Evolutionary conservation across 2,888 invertebrate genomes (phyloP).

Genomic region (Epicampocera succincta): DNA sequence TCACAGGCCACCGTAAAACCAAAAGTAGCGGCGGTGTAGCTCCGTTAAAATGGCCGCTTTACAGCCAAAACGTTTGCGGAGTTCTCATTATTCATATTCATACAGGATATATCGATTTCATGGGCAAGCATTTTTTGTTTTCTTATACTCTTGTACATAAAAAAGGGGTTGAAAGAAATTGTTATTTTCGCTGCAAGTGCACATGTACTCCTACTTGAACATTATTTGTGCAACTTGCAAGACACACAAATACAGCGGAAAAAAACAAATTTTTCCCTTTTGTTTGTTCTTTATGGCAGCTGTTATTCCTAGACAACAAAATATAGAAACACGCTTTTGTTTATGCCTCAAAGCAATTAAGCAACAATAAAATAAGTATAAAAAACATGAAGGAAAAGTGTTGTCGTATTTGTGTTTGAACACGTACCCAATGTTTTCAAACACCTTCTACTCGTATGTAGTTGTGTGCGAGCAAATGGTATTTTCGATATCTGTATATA

Average conservation of each 20-base stretch:
- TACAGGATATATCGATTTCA: too few species aligned
- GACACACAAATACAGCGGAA: neutral
- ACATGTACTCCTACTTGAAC: conserved; percentile 16
- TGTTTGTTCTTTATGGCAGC: conserved; percentile 39
- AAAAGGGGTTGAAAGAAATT: neutral
- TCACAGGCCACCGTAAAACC: too few species aligned
- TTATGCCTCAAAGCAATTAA: conserved; percentile 61
- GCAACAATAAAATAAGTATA: conserved; percentile 31
- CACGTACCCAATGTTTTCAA: too few species aligned
- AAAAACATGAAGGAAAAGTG: conserved; percentile 41
- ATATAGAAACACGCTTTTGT: conserved; percentile 32
- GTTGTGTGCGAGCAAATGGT: neutral
- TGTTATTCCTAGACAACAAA: conserved; percentile 25
- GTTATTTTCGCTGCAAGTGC: conserved; percentile 11
- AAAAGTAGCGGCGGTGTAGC: too few species aligned
- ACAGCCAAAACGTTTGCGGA: too few species aligned
- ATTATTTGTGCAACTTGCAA: conserved; percentile 15
- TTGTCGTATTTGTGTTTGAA: neutral
- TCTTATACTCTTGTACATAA: too few species aligned
- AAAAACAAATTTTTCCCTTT: conserved; percentile 9
- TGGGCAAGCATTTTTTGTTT: too few species aligned
- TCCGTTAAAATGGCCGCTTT: too few species aligned
- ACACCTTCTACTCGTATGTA: neutral
- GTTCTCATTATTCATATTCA: too few species aligned
- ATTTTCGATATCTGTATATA: too few species aligned